Percentiles rank a stretch among this genome's conserved stretches.
These are phyloP conservation scores for Limnephilus lunatus DNA, from an alignment of 2,888 invertebrate genomes.

Conservation along the genomic window DNA sequence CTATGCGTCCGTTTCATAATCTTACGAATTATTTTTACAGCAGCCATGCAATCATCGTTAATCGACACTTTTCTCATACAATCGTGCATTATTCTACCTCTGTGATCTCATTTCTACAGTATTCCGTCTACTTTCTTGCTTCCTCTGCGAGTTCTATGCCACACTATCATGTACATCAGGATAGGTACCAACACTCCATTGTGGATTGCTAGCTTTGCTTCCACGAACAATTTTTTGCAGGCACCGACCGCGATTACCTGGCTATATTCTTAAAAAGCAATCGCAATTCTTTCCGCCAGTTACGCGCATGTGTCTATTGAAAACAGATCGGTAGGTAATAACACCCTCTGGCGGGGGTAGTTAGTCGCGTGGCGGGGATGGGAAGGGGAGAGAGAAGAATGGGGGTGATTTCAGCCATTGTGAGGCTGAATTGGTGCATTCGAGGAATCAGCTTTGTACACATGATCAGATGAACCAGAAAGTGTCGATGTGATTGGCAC, in stretches of 20 bases:
- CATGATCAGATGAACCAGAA: slow-evolving; percentile 21
- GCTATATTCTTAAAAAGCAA: slow-evolving; percentile 42
- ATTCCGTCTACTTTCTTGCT: too few species aligned
- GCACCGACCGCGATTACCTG: neutral
- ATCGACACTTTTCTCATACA: too few species aligned
- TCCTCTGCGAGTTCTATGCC: too few species aligned
- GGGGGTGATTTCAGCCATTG: slow-evolving; percentile 63
- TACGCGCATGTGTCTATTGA: slow-evolving; percentile 54
- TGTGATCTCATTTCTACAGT: too few species aligned
- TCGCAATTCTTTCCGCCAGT: slow-evolving; percentile 48
- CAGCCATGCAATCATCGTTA: too few species aligned
- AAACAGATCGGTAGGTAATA: slow-evolving; percentile 47
- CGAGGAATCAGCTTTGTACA: slow-evolving; percentile 57
- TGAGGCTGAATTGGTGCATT: slow-evolving; percentile 63
- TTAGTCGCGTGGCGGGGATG: slow-evolving; percentile 35
- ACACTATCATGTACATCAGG: too few species aligned
- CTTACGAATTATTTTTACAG: too few species aligned
- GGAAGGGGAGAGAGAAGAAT: slow-evolving; percentile 35
- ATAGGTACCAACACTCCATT: too few species aligned
- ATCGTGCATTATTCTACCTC: too few species aligned
- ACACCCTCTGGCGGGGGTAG: slow-evolving; percentile 42
- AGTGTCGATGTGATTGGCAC: neutral
- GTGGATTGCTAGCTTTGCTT: too few species aligned
- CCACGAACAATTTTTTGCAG: too few species aligned
- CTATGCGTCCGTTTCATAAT: too few species aligned